These are phyloP conservation scores for Quadroppia sp. DNA, from an alignment of 2,888 invertebrate species.

Conservation along the genomic window DNA sequence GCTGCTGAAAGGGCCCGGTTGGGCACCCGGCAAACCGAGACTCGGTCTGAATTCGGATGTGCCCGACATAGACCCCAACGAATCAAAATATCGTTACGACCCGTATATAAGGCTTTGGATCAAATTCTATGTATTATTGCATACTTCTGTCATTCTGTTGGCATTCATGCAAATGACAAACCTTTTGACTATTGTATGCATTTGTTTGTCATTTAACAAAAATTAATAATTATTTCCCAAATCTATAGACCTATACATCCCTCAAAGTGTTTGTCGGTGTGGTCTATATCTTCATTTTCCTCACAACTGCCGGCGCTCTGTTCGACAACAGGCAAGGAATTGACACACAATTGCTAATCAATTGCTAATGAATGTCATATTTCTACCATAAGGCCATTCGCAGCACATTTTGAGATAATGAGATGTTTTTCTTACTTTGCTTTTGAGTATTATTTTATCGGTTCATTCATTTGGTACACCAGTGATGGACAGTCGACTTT, in stretches of 20 bases:
- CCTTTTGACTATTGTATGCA: background rate
- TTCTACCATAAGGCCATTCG: background rate
- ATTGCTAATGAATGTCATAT: background rate
- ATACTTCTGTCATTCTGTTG: background rate
- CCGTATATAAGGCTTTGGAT: background rate
- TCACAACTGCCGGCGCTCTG: background rate
- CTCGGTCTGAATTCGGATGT: conserved; percentile 69
- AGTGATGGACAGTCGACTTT: background rate
- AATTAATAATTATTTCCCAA: background rate
- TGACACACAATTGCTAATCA: background rate
- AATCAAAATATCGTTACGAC: background rate
- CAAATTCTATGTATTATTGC: background rate
- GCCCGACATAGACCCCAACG: conserved; percentile 60
- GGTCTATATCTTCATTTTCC: background rate
- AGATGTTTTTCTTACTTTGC: background rate
- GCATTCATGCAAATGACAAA: background rate
- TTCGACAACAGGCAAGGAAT: background rate
- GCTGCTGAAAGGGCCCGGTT: conserved; percentile 78
- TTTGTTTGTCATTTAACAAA: background rate
- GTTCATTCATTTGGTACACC: background rate
- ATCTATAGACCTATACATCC: background rate
- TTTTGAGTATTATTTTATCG: background rate
- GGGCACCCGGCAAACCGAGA: conserved; percentile 72
- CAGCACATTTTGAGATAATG: background rate
- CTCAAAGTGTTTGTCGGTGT: background rate